Base-by-base conservation (phyloP, 2,888 invertebrate genomes). In the Lasiommata megera region DNA sequence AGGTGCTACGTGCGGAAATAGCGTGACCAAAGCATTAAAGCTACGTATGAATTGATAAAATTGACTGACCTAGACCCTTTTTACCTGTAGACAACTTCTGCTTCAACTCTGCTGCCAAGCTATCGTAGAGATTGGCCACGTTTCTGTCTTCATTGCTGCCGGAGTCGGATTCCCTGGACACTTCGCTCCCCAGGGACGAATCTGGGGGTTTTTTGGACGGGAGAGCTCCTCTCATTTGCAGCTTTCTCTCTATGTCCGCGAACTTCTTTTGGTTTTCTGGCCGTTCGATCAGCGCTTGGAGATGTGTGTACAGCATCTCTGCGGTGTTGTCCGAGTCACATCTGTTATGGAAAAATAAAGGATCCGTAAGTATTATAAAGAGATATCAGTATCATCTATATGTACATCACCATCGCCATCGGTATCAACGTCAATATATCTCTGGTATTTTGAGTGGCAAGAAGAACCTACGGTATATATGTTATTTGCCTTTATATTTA, bases 251-350 rank as follows among this genome's bases (percentile, higher is more conserved):
- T 54, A 97, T 94, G 74, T 96, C 96, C 1, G 93, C 93, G 72
- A 97, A 94, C 66, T 97, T 94, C 85, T 96, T 94, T 87, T 96
- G 94, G 88, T 97, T 95, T 78, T 97, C 96, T 34, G 98, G 95
- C 63, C 96, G 86, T 67, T 95, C 94, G 70, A 97, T 89, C 18
- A 99, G 85, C 7, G 95, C 93, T 83, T 96, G 95, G 59, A 99
- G 87, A 74, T 98, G 98, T 9, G 94, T 93, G 77, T 95, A 95
- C 58, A 99, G 92, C 76, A 97, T 93, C 62, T 95, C 94, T 0
- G 99, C 98, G 16, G 98, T 99, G 77, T 97, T 96, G 65, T 97
- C 94, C 8, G 97, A 97, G 82, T 99, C 99, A 81, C 97, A 98
- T 82, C 90, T 90, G 86, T 61, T 34, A 34, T 1, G 23, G 23